Evolutionary conservation across 2,888 invertebrate genomes (phyloP), one percentile per base, ranked within the genome.

Genomic region (Conchocele bisecta): DNA sequence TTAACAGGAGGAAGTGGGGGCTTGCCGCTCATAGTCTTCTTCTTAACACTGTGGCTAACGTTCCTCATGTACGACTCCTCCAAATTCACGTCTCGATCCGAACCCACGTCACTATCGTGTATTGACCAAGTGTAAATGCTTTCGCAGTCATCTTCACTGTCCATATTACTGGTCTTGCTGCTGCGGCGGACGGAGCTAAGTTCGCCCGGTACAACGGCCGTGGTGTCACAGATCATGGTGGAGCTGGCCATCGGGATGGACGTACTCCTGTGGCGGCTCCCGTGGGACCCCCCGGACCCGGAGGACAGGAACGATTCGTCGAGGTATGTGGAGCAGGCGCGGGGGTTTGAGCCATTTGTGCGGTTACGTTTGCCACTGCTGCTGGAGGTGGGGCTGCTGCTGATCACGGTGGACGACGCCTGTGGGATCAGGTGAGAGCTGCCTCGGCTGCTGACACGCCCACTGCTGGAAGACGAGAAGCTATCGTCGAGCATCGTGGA

Each of bases 101-200:
- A 78, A 13, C 79, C 81, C 60, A 67, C 69, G 37, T 80, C 79
- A 33, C 66, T 75, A 37, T 82, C 80, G 56, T 85, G 81, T 42
- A 86, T 79, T 7, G 86, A 84, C 86, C 86, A 86, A 1, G 85
- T 85, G 59, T 83, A 86, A 5, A 85, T 77, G 70, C 84, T 85
- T 50, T 79, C 83, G 57, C 80, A 67, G 29, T 82, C 83, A 51
- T 81, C 79, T 29, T 73, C 75, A 57, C 79, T 81, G 29, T 60
- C 48, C 50, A 53, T 31, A 2, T 65, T 51, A 58, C 73, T 68
- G 28, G 51, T 42, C n/a, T 65, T 56, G 42, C 66, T 73, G 17
- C 35, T 33, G 26, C 54, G 58, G 17, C 44, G 29, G 29, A 66
- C 69, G 17, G 77, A 68, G 53, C 65, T 71, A 28, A 42, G 33